These are phyloP conservation scores for Sarcophaga bullata DNA, from an alignment of 1,140 invertebrate genomes.

Conservation along the genomic window DNA sequence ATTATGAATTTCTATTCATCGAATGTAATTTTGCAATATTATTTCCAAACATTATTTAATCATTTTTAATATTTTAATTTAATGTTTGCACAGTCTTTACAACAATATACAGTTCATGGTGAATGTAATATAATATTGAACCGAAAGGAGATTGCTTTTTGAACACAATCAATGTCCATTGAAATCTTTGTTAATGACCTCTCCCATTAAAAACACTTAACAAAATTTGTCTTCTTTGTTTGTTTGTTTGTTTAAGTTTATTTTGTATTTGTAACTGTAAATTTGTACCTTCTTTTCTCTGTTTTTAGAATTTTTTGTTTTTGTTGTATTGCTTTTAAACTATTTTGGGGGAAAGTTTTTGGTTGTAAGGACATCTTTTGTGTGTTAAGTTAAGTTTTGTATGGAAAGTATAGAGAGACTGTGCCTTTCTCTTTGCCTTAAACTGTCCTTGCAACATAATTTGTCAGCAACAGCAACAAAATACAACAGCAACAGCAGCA, in stretches of 20 bases:
- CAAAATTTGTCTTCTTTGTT: not conserved
- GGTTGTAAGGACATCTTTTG: conserved; percentile 31
- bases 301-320: not conserved
- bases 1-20: too few species aligned
- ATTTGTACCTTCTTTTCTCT: not conserved
- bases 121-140: too few species aligned
- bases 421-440: not conserved
- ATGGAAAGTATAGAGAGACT: not conserved
- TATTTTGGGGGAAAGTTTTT: not conserved
- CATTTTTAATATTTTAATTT: too few species aligned
- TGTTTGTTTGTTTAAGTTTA: not conserved
- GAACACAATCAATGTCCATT: too few species aligned
- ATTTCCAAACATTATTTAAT: too few species aligned
- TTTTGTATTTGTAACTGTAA: not conserved
- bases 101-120: too few species aligned
- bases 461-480: conserved; percentile 17
- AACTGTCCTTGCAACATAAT: not conserved
- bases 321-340: not conserved
- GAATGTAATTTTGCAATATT: too few species aligned
- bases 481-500: not conserved
- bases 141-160: too few species aligned
- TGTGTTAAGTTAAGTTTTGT: not conserved
- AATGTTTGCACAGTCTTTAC: too few species aligned
- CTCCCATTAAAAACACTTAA: not conserved
- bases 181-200: not conserved